Conservation (phyloP, 2,797 vertebrate genomes). For the Apogon hyalosoma region DNA sequence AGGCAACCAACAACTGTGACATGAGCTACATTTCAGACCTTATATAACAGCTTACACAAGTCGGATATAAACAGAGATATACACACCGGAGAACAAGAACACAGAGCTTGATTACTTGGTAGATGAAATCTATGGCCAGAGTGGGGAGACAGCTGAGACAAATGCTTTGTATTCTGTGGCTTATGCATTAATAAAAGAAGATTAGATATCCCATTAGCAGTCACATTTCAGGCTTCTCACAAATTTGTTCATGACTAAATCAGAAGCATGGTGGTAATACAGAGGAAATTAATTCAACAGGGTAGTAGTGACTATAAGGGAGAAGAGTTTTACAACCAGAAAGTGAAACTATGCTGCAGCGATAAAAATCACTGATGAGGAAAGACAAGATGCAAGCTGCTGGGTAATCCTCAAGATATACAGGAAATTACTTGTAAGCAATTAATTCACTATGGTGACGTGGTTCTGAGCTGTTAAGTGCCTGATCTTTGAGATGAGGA, state of each 20-base stretch:
- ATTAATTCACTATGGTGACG: constrained; percentile 56
- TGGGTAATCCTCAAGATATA: constrained; percentile 37
- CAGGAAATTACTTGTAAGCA: constrained; percentile 51
- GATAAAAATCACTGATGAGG: constrained; percentile 50
- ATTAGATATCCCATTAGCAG: constrained; percentile 61
- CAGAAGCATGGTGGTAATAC: constrained; percentile 52
- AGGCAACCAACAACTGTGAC: neutral
- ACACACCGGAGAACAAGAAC: constrained; percentile 2
- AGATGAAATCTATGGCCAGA: constrained; percentile 49
- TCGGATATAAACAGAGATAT: neutral
- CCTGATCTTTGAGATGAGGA: constrained; percentile 33
- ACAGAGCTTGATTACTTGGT: constrained; percentile 26
- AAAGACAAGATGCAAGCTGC: constrained; percentile 34
- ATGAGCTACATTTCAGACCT: neutral
- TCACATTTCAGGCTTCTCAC: constrained; percentile 53
- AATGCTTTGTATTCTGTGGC: constrained; percentile 48
- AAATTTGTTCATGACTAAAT: constrained; percentile 59
- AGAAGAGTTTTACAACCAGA: constrained; percentile 30
- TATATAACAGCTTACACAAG: neutral
- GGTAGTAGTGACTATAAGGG: constrained; percentile 26
- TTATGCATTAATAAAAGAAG: constrained; percentile 59
- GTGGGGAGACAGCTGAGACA: constrained; percentile 10
- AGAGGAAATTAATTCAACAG: constrained; percentile 55
- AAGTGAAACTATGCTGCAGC: constrained; percentile 3
- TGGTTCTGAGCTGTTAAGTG: constrained; percentile 48